A percentile compares a stretch with the other conserved stretches of the same genome.
Conservation (phyloP, 2,888 invertebrate genomes). For the Eupithecia subumbrata region DNA sequence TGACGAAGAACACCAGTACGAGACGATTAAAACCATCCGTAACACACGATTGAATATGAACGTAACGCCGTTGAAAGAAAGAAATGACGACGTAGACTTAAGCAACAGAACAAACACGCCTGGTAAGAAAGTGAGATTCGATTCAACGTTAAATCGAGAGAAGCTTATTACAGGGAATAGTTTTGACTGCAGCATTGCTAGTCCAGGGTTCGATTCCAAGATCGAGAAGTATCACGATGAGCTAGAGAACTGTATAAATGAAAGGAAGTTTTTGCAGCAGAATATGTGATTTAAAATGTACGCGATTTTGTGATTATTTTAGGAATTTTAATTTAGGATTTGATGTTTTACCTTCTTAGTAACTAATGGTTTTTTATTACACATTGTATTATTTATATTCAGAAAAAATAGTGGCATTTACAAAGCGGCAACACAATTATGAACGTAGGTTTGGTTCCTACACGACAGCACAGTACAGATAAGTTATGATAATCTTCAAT, state of each 20-base stretch:
- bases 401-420: neutral
- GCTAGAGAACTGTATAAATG: slow-evolving; percentile 80
- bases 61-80: slow-evolving; percentile 72
- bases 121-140: slow-evolving; percentile 78
- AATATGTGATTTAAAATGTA: slow-evolving; percentile 62
- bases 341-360: neutral
- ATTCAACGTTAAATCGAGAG: slow-evolving; percentile 77
- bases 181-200: slow-evolving; percentile 73
- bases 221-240: slow-evolving; percentile 81
- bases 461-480: neutral
- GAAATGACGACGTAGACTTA: slow-evolving; percentile 58
- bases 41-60: slow-evolving; percentile 76
- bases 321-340: neutral
- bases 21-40: slow-evolving; percentile 74
- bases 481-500: neutral
- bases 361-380: neutral
- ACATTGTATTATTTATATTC: neutral
- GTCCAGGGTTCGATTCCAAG: slow-evolving; percentile 77
- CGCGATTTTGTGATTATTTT: neutral
- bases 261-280: slow-evolving; percentile 76
- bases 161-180: slow-evolving; percentile 80
- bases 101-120: slow-evolving; percentile 66
- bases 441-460: neutral
- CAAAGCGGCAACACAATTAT: neutral
- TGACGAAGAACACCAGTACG: slow-evolving; percentile 74